Evolutionary conservation across 2,113 vertebrate genomes (phyloP), one percentile per base, ranked within the genome.

Genomic region (Mastomys coucha): DNA sequence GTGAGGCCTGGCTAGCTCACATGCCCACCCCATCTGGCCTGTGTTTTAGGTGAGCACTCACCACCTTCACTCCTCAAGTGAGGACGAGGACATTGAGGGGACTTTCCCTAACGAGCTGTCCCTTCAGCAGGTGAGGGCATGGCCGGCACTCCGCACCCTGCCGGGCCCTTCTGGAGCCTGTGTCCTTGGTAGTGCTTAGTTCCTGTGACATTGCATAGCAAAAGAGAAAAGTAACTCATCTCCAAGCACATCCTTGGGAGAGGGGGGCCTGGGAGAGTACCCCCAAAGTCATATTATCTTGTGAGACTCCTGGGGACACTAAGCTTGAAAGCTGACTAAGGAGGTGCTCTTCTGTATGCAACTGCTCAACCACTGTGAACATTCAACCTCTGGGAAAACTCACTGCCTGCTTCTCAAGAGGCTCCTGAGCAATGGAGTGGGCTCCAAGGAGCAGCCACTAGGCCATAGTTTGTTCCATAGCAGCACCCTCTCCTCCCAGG

Each of bases 11-110:
- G 91, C 69, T 81, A 13, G 60, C 95, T 95, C 88, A 93, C 84
- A 17, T 20, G 24, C 88, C 78, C 67, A 42, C 88, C 91, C 82
- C 26, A 81, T 88, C 88, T 96, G 94, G 93, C 95, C 91, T 97
- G 91, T 97, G 5, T 97, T 97, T 2, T 98, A 99, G 99, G 99
- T 99, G 78, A 99, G 99, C 99, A 99, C 99, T 67, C 99, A 99
- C 97, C 99, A 99, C 97, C 99, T 99, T 92, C 99, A 99, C 97
- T 99, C 99, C 11, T 99, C 99, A 93, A 99, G 99, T 6, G 99
- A 99, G 98, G 99, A 99, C 0, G 99, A 99, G 91, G 99, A 99
- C 98, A 98, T 99, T 84, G 99, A 99, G 98, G 99, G 99, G 45
- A 98, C 99, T 85, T 99, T 99, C 97, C 99, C 99, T 96, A 99